Percentiles rank a stretch among this genome's conserved stretches.
Conservation (phyloP, 1,140 invertebrate species). For the Bombus fervidus region DNA sequence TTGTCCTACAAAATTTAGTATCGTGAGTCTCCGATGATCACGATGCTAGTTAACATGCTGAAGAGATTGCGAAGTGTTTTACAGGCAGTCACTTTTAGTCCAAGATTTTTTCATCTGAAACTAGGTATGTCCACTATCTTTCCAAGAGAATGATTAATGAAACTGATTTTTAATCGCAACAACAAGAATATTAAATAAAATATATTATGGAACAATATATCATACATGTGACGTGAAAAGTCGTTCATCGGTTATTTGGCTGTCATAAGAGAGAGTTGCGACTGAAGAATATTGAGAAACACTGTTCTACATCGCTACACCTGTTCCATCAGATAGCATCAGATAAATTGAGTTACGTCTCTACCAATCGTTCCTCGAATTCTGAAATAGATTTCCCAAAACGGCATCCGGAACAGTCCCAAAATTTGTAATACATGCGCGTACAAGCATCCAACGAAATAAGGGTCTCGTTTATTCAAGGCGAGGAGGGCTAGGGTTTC, state of each 20-base stretch:
- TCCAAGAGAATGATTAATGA: no score
- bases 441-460: slow-evolving; percentile 6
- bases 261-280: background rate
- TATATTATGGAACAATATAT: no score
- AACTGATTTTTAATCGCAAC: no score
- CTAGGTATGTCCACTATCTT: no score
- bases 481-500: background rate
- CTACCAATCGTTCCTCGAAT: background rate
- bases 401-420: background rate
- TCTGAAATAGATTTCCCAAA: background rate
- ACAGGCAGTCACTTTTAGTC: no score
- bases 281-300: background rate
- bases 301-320: background rate
- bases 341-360: background rate
- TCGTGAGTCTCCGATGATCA: no score
- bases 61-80: no score
- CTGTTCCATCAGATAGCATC: background rate
- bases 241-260: background rate
- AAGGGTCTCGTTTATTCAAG: slow-evolving; percentile 28
- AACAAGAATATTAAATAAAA: no score
- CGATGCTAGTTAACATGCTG: no score
- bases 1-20: no score
- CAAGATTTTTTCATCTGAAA: no score
- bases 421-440: slow-evolving; percentile 30
- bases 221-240: background rate